Percentiles rank a stretch among this genome's conserved stretches.
Evolutionary conservation across 1,140 invertebrate species (phyloP).

Genomic region (Drosophila persimilis): DNA sequence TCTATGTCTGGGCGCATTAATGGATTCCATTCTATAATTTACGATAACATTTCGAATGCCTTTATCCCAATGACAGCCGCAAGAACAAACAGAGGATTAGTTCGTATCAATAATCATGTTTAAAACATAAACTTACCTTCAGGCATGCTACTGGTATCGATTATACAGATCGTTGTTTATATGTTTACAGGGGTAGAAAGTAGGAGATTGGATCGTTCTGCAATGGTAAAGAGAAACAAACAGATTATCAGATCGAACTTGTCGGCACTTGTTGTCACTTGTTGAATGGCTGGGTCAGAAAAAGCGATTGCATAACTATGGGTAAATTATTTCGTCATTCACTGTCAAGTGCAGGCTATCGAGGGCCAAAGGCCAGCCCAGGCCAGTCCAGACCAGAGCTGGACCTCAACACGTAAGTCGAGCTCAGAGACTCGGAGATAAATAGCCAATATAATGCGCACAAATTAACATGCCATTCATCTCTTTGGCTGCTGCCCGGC

Average conservation of each 20-base stretch:
- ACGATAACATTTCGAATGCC: constrained; percentile 29
- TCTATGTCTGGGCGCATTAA: constrained; percentile 11
- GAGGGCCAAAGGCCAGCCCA: not conserved
- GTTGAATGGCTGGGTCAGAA: constrained; percentile 18
- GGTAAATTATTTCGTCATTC: constrained; percentile 32
- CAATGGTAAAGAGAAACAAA: constrained; percentile 15
- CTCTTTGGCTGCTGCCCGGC: constrained; percentile 12
- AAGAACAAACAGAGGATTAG: not conserved
- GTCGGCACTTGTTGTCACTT: constrained; percentile 10
- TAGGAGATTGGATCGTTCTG: constrained; percentile 36
- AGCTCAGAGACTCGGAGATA: constrained; percentile 38
- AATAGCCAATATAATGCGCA: constrained; percentile 58
- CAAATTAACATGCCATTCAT: constrained; percentile 67
- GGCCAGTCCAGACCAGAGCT: not conserved
- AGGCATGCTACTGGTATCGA: not conserved
- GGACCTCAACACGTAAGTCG: constrained; percentile 1
- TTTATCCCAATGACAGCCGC: not conserved
- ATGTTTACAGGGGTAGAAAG: constrained; percentile 38
- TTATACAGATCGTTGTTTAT: too few relatives aligned
- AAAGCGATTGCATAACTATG: constrained; percentile 32
- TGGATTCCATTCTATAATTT: constrained; percentile 38
- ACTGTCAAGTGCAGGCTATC: constrained; percentile 37
- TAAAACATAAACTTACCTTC: constrained; percentile 11
- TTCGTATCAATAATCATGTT: constrained; percentile 15
- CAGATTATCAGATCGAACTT: not conserved